These are phyloP conservation scores for Hoplias malabaricus DNA, from an alignment of 2,113 vertebrate species.

Conservation along the genomic window DNA sequence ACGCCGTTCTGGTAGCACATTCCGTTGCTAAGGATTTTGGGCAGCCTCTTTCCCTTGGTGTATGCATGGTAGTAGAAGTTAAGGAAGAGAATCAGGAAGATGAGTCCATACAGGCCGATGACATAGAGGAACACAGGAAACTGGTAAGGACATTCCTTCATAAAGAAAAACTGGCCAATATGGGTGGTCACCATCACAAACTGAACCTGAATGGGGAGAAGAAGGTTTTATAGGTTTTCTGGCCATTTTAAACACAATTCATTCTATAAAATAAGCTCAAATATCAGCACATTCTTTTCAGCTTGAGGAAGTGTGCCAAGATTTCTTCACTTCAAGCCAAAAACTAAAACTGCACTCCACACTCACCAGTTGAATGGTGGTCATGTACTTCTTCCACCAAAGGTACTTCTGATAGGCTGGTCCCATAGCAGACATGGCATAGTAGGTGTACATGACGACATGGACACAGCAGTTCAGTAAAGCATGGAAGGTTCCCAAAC, in stretches of 20 bases:
- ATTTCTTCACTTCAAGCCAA: too few species aligned
- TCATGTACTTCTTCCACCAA: constrained; percentile 91
- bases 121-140: constrained; percentile 83
- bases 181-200: constrained; percentile 79
- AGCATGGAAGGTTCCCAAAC: constrained; percentile 86
- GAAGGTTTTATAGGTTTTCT: too few species aligned
- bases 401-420: constrained; percentile 83
- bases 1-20: constrained; percentile 57
- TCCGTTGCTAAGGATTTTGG: constrained; percentile 71
- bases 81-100: constrained; percentile 83
- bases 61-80: constrained; percentile 87
- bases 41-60: constrained; percentile 79
- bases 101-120: constrained; percentile 76
- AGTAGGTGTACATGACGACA: constrained; percentile 86
- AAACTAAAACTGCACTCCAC: too few species aligned
- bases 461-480: constrained; percentile 81
- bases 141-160: constrained; percentile 83
- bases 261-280: background rate
- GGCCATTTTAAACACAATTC: background rate
- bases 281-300: too few species aligned
- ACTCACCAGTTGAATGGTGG: constrained; percentile 80
- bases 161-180: constrained; percentile 81
- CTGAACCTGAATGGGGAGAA: constrained; percentile 73
- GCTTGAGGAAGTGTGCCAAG: too few species aligned
- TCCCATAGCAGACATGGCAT: constrained; percentile 81